Base-by-base conservation (phyloP, 2,113 vertebrate genomes). In the Colossoma macropomum region DNA sequence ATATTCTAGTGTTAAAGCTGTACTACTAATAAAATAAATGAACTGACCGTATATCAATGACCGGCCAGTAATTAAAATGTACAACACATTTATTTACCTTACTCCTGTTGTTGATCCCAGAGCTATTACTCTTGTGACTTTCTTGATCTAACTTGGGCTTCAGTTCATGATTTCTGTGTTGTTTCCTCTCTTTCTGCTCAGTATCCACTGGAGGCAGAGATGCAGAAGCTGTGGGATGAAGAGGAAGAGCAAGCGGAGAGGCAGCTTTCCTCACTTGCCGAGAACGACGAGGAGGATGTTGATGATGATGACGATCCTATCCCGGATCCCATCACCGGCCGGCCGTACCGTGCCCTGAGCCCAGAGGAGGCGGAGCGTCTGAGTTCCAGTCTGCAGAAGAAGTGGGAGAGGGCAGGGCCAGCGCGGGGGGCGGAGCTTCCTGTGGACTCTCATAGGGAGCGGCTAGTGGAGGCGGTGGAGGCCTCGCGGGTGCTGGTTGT, bases 401-500 rank as follows among this genome's bases (percentile, higher is more conserved):
- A 95, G n/a, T 99, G 98, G 98, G 93, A 94, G 91, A 84, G 77
- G 59, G 83, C 92, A 41, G 77, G 90, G 87, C 54, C 88, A 25
- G 0, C 91, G 66, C 92, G 92, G 71, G 93, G 93, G 9, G 90
- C 92, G 63, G 90, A 90, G 2, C 96, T 99, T 15, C 98, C 98
- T 0, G 96, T 96, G 0, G 97, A 99, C 66, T 87, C 91, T 0
- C 96, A 99, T 86, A 91, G 95, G 66, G 92, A 97, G 88, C 92
- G 91, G 0, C 96, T 99, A 84, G 87, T 98, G 17, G 94, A 91
- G 0, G 94, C 95, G 0, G 94, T 98, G 12, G 94, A 94, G 75
- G 92, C 94, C 70, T 95, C 97, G 72, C 94, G 93, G 0, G 97
- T 97, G 10, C 94, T 98, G 12, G 96, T 99, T 75, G 96, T 99